phyloP scores from a whole-genome alignment of 2,888 invertebrate species.

The Cartodere bifasciata region DNA sequence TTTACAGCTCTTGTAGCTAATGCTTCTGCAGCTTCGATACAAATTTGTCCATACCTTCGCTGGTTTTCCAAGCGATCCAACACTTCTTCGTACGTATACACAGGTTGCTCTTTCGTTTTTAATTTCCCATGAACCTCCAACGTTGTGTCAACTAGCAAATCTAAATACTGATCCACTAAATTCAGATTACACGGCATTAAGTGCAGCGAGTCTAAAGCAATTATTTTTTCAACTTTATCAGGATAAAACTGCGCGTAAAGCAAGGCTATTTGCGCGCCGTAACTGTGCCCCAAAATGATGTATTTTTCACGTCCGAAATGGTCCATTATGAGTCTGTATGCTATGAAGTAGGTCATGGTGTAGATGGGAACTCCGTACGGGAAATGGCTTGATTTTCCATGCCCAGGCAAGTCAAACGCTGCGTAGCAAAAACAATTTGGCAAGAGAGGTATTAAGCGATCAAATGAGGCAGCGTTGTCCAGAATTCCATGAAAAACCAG shows the following conservation, averaged over 20 bases:
- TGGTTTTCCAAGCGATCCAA: conserved; percentile 35
- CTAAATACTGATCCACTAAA: conserved; percentile 24
- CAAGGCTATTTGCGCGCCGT: conserved; percentile 39
- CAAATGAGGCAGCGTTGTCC: conserved; percentile 48
- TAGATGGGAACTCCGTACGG: conserved; percentile 31
- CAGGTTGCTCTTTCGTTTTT: conserved; percentile 19
- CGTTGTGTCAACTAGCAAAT: conserved; percentile 30
- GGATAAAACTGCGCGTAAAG: conserved; percentile 34
- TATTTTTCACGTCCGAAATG: conserved; percentile 26
- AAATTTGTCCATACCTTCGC: conserved; percentile 30
- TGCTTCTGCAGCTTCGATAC: conserved; percentile 35
- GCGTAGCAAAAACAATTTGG: conserved; percentile 36
- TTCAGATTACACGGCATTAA: conserved; percentile 19
- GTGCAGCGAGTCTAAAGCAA: conserved; percentile 34
- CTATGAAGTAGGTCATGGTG: conserved; percentile 34
- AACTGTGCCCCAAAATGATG: conserved; percentile 30
- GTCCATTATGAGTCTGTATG: conserved; percentile 22
- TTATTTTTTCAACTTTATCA: conserved; percentile 31
- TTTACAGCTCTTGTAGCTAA: conserved; percentile 38
- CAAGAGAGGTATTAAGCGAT: conserved; percentile 41
- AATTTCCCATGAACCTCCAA: conserved; percentile 24
- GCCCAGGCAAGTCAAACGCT: conserved; percentile 46
- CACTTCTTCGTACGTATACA: conserved; percentile 37
- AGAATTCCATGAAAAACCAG: conserved; percentile 45
- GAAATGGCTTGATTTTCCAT: conserved; percentile 44